Evolutionary conservation across 2,113 vertebrate genomes (phyloP), one percentile per base, ranked within the genome.

Genomic region (Varanus salvator): DNA sequence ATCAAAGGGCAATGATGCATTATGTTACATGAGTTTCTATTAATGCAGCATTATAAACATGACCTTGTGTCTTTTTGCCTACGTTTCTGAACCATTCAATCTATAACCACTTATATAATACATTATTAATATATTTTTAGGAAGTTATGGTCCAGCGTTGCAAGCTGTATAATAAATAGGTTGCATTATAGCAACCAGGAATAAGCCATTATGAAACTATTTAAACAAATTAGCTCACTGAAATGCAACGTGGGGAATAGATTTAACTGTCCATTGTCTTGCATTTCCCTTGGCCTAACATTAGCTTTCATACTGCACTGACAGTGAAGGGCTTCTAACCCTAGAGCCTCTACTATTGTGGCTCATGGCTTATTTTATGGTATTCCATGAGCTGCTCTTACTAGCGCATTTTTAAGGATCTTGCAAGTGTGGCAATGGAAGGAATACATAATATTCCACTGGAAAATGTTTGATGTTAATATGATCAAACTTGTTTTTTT

Each of bases 41-140:
- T 90, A 89, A 71, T 91, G 5, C 80, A 88, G 80, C 69, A 52
- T 89, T 91, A 69, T 90, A 95, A 72, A 85, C 9, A 69, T 64
- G 93, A 81, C 76, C 85, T 90, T 52, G 54, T 92, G 66, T 91
- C 31, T 91, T 94, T 77, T 93, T 91, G 54, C 60, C 68, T 92
- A 60, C 80, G 14, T 89, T 92, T 94, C 90, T 44, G 72, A 93
- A 91, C 85, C 82, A 72, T 52, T 95, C 92, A 90, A 85, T 95
- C 81, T 90, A 88, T 94, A 94, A 29, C 15, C 86, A 95, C 93
- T 96, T 92, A 89, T 90, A 52, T 60, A 74, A 90, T 95, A 90
- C 92, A 95, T 94, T 94, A 92, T 96, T 95, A 94, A 91, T 84
- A 93, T 90, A 88, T 86, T 85, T 75, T 90, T 88, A 89, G 88